phyloP scores from a whole-genome alignment of 2,113 vertebrate species.

The mouse (Mus musculus) region GRCm39 chr13:100096501-100097000 shows the following conservation, averaged over 20 bases:
- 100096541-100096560: background rate
- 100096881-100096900: background rate
- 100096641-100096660: background rate
- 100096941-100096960: background rate
- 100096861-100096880: constrained; percentile 20
- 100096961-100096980: background rate
- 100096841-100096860: constrained; percentile 13
- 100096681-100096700: background rate
- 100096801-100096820: background rate
- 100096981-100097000: constrained; percentile 10
- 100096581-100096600: background rate
- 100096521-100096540: background rate
- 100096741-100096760: background rate
- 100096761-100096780: background rate
- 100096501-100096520: background rate
- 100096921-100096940: background rate
- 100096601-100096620: background rate
- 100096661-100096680: background rate
- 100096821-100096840: background rate
- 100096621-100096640: constrained; percentile 29
- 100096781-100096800: background rate
- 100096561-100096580: background rate
- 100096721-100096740: background rate
- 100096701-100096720: constrained; percentile 15
- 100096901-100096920: background rate